A percentile compares a stretch with the other conserved stretches of the same genome.
Evolutionary conservation across 2,113 vertebrate species (phyloP).

Genomic region (Oncorhynchus nerka): DNA sequence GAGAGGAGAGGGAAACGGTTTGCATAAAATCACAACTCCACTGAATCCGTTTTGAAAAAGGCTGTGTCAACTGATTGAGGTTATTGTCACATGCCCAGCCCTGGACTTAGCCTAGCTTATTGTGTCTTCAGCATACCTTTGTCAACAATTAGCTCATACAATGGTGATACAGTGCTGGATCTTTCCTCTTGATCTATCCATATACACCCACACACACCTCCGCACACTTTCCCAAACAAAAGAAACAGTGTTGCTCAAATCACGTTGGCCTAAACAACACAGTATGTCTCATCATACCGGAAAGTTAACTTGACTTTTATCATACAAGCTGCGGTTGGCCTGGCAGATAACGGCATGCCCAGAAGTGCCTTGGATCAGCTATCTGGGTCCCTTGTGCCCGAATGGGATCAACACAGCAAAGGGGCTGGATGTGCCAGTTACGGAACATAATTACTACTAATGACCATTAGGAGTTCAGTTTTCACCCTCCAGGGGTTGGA

Average conservation of each 20-base stretch:
- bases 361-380: conserved; percentile 24
- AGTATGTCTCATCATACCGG: conserved; percentile 39
- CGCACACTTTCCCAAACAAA: conserved; percentile 18
- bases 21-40: conserved; percentile 59
- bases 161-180: neutral
- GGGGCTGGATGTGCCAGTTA: conserved; percentile 62
- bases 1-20: conserved; percentile 11
- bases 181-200: neutral
- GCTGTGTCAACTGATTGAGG: conserved; percentile 63
- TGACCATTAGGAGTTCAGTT: conserved; percentile 79
- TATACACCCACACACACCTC: neutral
- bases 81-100: conserved; percentile 31
- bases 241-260: conserved; percentile 9
- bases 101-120: conserved; percentile 38
- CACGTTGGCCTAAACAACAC: conserved; percentile 20
- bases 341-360: conserved; percentile 20
- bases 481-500: conserved; percentile 68
- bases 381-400: conserved; percentile 36
- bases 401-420: conserved; percentile 45
- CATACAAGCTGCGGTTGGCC: conserved; percentile 17
- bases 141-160: conserved; percentile 22
- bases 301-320: conserved; percentile 51
- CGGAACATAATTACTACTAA: conserved; percentile 78
- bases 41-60: conserved; percentile 41
- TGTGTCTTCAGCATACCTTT: conserved; percentile 61